phyloP scores from a whole-genome alignment of 2,888 invertebrate genomes.

The Platyscelio sp. region DNA sequence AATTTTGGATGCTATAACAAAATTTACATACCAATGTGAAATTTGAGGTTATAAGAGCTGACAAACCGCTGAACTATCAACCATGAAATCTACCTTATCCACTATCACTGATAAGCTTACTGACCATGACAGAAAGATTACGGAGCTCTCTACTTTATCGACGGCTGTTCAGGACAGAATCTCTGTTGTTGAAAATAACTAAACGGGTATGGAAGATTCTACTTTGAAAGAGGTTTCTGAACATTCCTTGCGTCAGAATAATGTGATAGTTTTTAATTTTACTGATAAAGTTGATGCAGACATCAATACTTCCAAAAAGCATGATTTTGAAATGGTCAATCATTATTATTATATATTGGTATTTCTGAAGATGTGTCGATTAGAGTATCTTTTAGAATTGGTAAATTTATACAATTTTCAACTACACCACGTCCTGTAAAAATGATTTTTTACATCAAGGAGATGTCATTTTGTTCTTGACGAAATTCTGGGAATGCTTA shows the following conservation, averaged over 20 bases:
- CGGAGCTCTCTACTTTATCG: background rate
- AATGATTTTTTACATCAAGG: too few relatives aligned
- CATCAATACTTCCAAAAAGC: background rate
- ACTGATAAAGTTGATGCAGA: background rate
- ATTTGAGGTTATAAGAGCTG: too few relatives aligned
- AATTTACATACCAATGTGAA: too few relatives aligned
- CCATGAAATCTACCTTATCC: too few relatives aligned
- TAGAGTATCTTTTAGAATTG: background rate
- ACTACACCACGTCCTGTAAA: too few relatives aligned
- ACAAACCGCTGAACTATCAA: too few relatives aligned
- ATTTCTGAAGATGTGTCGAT: background rate
- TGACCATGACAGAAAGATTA: too few relatives aligned
- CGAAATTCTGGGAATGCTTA: too few relatives aligned
- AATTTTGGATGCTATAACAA: too few relatives aligned
- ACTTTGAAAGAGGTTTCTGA: background rate
- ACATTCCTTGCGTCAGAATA: background rate
- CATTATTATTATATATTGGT: background rate
- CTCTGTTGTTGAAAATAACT: background rate
- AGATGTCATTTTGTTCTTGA: too few relatives aligned
- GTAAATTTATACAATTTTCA: background rate
- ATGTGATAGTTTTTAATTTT: background rate
- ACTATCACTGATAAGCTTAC: too few relatives aligned
- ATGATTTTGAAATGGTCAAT: background rate
- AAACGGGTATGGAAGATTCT: background rate
- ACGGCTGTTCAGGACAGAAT: background rate